Percentiles rank a stretch among this genome's conserved stretches.
These are phyloP conservation scores for Drosophila antonietae DNA, from an alignment of 2,888 invertebrate species.

Conservation along the genomic window DNA sequence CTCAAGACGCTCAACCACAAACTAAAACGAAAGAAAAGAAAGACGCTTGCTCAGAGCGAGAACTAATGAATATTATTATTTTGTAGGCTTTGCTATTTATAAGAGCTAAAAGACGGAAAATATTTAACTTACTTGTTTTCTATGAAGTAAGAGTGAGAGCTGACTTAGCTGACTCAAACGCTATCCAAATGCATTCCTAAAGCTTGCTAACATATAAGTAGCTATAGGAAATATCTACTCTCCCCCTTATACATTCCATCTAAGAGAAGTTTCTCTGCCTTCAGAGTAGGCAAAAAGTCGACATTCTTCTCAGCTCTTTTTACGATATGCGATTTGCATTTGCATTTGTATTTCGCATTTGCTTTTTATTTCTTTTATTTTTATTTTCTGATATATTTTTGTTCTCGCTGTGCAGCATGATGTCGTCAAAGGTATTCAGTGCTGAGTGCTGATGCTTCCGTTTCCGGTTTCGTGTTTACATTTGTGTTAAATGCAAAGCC, in stretches of 20 bases:
- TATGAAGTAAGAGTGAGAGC: too few species aligned
- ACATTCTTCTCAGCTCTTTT: neutral
- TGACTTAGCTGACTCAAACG: too few species aligned
- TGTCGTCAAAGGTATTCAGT: slow-evolving; percentile 54
- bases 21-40: too few species aligned
- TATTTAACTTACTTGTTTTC: too few species aligned
- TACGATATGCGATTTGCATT: neutral
- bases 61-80: too few species aligned
- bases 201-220: too few species aligned
- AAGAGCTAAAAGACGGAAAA: too few species aligned
- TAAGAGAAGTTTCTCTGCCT: neutral
- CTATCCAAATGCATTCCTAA: too few species aligned
- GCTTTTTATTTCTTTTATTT: neutral
- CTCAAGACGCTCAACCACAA: too few species aligned
- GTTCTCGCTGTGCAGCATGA: slow-evolving; percentile 33
- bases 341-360: neutral
- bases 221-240: neutral
- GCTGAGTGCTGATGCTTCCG: slow-evolving; percentile 59
- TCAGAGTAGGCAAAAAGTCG: slow-evolving; percentile 19
- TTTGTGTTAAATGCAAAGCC: slow-evolving; percentile 60
- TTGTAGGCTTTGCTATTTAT: too few species aligned
- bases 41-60: too few species aligned
- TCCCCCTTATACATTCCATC: neutral
- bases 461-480: slow-evolving; percentile 57
- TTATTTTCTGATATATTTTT: neutral